These are phyloP conservation scores for Xenentodon cancila DNA, from an alignment of 2,797 vertebrate species.

Conservation along the genomic window DNA sequence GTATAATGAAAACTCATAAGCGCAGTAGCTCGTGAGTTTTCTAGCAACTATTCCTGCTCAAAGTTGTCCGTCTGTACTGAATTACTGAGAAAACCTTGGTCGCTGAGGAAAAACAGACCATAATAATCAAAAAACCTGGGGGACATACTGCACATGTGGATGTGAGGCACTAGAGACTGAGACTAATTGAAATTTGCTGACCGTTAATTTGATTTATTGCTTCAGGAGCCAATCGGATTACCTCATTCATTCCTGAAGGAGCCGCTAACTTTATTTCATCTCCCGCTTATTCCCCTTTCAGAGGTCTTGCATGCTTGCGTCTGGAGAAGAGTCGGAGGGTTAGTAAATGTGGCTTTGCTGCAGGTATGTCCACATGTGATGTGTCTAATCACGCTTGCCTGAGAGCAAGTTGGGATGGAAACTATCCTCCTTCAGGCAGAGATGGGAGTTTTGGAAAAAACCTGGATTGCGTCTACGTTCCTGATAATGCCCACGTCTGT, in stretches of 20 bases:
- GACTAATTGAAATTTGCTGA: constrained; percentile 73
- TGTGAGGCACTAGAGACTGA: constrained; percentile 37
- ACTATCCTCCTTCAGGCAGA: constrained; percentile 19
- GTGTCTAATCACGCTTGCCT: neutral
- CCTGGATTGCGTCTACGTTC: neutral
- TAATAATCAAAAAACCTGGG: constrained; percentile 2
- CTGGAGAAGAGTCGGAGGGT: constrained; percentile 29
- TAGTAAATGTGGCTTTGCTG: constrained; percentile 16
- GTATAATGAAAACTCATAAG: neutral
- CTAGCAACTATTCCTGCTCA: constrained; percentile 60
- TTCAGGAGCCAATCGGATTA: constrained; percentile 65
- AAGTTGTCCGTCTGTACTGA: constrained; percentile 42
- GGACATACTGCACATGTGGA: constrained; percentile 16
- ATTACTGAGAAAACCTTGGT: constrained; percentile 36
- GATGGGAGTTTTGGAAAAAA: constrained; percentile 14
- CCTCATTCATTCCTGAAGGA: constrained; percentile 41
- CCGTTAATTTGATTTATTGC: constrained; percentile 68
- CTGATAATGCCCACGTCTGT: constrained; percentile 23
- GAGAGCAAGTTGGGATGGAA: constrained; percentile 14
- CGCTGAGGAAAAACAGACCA: too few species aligned
- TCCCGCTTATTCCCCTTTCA: constrained; percentile 27
- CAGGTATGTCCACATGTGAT: constrained; percentile 29
- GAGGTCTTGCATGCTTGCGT: constrained; percentile 37
- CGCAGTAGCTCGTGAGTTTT: constrained; percentile 61
- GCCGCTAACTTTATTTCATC: constrained; percentile 63